These are phyloP conservation scores for Ceramica pisi DNA, from an alignment of 2,888 invertebrate genomes.

Conservation along the genomic window DNA sequence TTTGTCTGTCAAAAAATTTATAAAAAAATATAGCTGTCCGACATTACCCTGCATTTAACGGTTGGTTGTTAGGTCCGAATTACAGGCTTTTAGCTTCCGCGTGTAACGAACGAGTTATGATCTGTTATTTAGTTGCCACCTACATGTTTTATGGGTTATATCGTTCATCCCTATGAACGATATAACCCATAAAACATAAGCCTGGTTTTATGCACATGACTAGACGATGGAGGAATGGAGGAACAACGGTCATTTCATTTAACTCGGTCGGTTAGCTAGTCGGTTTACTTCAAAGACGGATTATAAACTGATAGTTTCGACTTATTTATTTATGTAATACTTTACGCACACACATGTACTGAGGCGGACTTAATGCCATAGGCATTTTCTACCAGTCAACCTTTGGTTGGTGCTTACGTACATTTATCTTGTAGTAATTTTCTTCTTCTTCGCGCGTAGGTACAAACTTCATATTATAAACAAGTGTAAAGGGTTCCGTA, in stretches of 20 bases:
- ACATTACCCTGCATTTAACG: constrained; percentile 36
- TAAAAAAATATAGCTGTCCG: constrained; percentile 21
- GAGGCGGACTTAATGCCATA: too few relatives aligned
- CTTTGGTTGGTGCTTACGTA: too few relatives aligned
- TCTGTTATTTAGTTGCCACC: constrained; percentile 51
- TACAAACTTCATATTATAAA: background rate
- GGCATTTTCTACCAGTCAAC: too few relatives aligned
- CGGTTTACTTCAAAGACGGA: constrained; percentile 16
- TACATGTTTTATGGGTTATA: constrained; percentile 50
- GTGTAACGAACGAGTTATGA: constrained; percentile 41
- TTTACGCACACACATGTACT: too few relatives aligned
- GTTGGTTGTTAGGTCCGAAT: constrained; percentile 29
- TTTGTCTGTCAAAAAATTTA: constrained; percentile 24
- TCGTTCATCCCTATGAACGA: too few relatives aligned
- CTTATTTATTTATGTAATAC: too few relatives aligned
- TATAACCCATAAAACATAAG: too few relatives aligned
- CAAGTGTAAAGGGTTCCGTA: too few relatives aligned
- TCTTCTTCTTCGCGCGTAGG: background rate
- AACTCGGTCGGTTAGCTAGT: background rate
- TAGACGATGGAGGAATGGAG: constrained; percentile 22
- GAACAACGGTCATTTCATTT: constrained; percentile 18
- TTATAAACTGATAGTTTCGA: background rate
- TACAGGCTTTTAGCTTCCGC: constrained; percentile 59
- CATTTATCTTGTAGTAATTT: background rate
- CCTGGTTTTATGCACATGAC: constrained; percentile 41